phyloP scores from a whole-genome alignment of 2,113 vertebrate species.

The Callipepla californica region DNA sequence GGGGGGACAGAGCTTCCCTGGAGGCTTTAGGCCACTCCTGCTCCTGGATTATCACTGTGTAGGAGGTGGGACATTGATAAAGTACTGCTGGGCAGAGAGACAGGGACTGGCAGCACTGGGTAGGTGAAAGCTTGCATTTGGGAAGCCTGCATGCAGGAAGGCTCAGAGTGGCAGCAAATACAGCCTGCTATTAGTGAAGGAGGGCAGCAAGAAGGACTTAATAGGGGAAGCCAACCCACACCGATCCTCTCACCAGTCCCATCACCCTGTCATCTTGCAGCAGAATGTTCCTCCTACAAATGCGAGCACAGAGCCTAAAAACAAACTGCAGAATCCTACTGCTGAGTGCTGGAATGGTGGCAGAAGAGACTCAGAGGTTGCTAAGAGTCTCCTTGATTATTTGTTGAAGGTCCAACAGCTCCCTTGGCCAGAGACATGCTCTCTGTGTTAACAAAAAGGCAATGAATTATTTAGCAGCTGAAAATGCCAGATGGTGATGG shows the following conservation, averaged over 20 bases:
- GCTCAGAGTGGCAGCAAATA: not conserved
- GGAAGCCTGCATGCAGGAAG: not conserved
- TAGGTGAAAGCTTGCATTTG: not conserved
- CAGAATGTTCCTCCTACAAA: conserved; percentile 5
- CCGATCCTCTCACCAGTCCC: not conserved
- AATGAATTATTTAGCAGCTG: conserved; percentile 62
- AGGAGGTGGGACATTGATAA: not conserved
- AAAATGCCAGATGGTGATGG: conserved; percentile 58
- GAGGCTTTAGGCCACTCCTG: not conserved
- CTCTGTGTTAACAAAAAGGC: conserved; percentile 61
- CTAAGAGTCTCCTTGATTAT: conserved; percentile 24
- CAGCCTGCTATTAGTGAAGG: not conserved
- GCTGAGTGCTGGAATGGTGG: not conserved
- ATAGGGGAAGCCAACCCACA: not conserved
- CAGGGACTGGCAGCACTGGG: not conserved
- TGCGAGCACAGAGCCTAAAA: not conserved
- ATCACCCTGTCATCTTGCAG: not conserved
- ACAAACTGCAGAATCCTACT: not conserved
- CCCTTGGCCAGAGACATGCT: not conserved
- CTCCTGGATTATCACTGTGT: not conserved
- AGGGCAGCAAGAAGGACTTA: not conserved
- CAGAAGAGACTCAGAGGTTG: not conserved
- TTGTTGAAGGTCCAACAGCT: conserved; percentile 23
- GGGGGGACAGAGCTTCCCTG: not conserved
- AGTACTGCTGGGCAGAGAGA: not conserved